These are phyloP conservation scores for Oppia nitens DNA, from an alignment of 1,140 invertebrate genomes.

Conservation along the genomic window DNA sequence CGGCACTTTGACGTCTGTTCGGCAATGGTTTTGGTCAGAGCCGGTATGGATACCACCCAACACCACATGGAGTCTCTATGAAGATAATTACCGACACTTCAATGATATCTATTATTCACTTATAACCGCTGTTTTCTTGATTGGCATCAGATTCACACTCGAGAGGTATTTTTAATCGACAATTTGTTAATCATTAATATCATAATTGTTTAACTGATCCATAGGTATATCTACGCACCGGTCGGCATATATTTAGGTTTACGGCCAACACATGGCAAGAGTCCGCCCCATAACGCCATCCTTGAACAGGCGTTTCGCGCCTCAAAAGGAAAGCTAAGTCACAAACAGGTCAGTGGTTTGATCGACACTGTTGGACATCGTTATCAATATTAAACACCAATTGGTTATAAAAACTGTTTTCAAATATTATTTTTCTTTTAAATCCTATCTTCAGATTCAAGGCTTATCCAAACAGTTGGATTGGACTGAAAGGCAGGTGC, in stretches of 20 bases:
- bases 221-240: slow-evolving; percentile 20
- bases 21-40: slow-evolving; percentile 70
- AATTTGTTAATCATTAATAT: no score
- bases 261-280: background rate
- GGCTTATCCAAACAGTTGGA: slow-evolving; percentile 67
- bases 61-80: slow-evolving; percentile 68
- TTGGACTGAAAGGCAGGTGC: slow-evolving; percentile 66
- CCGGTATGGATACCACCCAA: slow-evolving; percentile 74
- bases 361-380: background rate
- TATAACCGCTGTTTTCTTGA: slow-evolving; percentile 54
- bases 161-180: no score
- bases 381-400: no score
- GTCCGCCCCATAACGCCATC: background rate
- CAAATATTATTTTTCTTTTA: slow-evolving; percentile 7
- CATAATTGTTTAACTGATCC: no score
- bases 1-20: no score
- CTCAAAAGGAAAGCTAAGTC: slow-evolving; percentile 19
- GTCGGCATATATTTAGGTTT: slow-evolving; percentile 9
- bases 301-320: background rate
- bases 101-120: slow-evolving; percentile 64
- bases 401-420: no score
- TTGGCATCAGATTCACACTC: slow-evolving; percentile 50
- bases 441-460: slow-evolving; percentile 33
- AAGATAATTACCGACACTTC: slow-evolving; percentile 59
- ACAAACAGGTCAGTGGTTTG: slow-evolving; percentile 19